Percentiles rank a stretch among this genome's conserved stretches.
Conservation (phyloP, 2,797 vertebrate species). For the Epinephelus coioides region DNA sequence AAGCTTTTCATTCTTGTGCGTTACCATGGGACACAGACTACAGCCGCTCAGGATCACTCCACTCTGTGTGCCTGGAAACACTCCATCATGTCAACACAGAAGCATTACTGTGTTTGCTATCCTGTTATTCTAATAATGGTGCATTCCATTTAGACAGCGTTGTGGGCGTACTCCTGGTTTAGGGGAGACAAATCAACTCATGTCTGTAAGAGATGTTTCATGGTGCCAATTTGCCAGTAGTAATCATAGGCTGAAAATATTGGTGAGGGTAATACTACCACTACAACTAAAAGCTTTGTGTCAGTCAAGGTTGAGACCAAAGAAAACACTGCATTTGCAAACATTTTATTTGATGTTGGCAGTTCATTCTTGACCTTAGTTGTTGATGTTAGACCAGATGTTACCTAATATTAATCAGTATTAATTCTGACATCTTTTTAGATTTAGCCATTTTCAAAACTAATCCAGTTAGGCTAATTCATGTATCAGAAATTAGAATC, state of each 20-base stretch:
- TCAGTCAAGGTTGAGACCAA: neutral
- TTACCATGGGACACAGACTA: conserved; percentile 56
- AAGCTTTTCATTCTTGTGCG: conserved; percentile 63
- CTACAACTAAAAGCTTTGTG: neutral
- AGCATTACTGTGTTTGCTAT: neutral
- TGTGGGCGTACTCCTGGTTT: neutral
- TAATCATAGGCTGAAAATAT: neutral
- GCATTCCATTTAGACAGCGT: neutral
- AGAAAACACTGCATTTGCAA: no score
- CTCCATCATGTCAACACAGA: neutral
- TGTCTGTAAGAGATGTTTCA: neutral
- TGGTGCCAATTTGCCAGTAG: neutral
- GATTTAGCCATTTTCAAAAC: no score
- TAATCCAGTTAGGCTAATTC: no score
- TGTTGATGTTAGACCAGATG: no score
- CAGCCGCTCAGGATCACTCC: conserved; percentile 20
- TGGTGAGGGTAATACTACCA: neutral
- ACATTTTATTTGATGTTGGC: no score
- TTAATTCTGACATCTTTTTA: no score
- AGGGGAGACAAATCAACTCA: neutral
- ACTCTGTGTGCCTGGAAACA: conserved; percentile 19
- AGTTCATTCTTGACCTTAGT: no score
- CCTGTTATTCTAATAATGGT: neutral
- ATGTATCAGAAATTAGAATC: no score
- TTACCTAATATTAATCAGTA: no score